Base-by-base conservation (phyloP, 2,888 invertebrate genomes). In the Brachyptera risi region DNA sequence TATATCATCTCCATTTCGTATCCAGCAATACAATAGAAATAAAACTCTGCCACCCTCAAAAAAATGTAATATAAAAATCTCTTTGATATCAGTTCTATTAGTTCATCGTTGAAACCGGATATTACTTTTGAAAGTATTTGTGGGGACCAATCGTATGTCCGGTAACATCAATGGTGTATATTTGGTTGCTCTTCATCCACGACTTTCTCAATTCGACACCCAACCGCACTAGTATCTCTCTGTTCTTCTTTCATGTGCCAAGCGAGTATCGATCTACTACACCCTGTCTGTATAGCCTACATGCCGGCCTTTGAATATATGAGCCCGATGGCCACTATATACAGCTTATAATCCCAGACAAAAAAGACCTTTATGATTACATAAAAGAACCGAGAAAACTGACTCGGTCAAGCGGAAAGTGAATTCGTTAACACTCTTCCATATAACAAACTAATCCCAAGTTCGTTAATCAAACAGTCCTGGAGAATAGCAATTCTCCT, bases 401-500 rank as follows among this genome's bases (percentile, higher is more conserved):
- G 31, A 11, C 31, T 31, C 31, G 31, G 31, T 7, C 11, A n/a
- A n/a, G n/a, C n/a, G n/a, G 54, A 54, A 54, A 54, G 54, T 54
- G 54, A 54, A 54, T 54, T 35, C 54, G 54, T 21, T 54, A 37
- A 54, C 19, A 37, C 54, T 5, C n/a, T 21, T 21, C n/a, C 50
- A 3, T 24, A 24, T 13, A 4, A 21, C 21, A 21, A 37, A 2
- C 54, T 54, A 54, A 54, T 54, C 54, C 15, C 15, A 21, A 31
- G 51, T 31, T 31, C n/a, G 54, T 13, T 54, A 37, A 54, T 54
- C 54, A 54, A 37, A 54, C 35, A 11, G 11, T 17, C 54, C 37
- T 19, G 37, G 19, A 21, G 11, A 23, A 37, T 54, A 54, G 35
- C 37, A 51, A 47, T 24, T 54, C 21, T 19, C 37, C 54, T 35